Percentiles rank a stretch among this genome's conserved stretches.
Evolutionary conservation across 2,888 invertebrate genomes (phyloP).

Genomic region (Erynnis tages): DNA sequence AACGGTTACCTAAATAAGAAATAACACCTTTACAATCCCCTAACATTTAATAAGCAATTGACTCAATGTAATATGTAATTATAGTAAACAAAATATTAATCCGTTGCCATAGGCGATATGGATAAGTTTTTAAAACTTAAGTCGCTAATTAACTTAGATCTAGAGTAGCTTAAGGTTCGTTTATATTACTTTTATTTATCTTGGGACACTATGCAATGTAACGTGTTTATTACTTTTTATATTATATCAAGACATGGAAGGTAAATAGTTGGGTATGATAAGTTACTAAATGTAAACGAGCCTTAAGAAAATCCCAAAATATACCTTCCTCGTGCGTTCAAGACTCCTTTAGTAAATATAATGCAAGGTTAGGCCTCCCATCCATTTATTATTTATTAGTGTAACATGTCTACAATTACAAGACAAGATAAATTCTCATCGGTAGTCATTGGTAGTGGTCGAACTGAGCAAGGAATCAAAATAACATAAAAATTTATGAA

Average conservation of each 20-base stretch:
- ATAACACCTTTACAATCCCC: no score
- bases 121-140: conserved; percentile 30
- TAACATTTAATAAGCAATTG: conserved; percentile 7
- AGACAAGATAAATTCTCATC: no score
- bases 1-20: no score
- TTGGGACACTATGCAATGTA: no score
- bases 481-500: no score
- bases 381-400: conserved; percentile 9
- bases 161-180: conserved; percentile 8
- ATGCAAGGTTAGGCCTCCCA: conserved; percentile 14
- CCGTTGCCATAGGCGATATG: conserved; percentile 38
- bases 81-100: conserved; percentile 20
- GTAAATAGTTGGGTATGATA: no score
- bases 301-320: conserved; percentile 1
- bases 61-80: conserved; percentile 21
- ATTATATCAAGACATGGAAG: no score
- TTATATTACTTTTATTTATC: no score
- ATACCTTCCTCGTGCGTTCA: conserved; percentile 13
- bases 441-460: no score
- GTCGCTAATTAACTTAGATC: conserved; percentile 16
- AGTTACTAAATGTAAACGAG: background rate
- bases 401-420: no score
- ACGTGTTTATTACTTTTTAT: background rate
- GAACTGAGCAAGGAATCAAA: no score
- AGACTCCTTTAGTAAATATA: background rate